Base-by-base conservation (phyloP, 2,113 vertebrate genomes). In the Erinaceus europaeus region DNA sequence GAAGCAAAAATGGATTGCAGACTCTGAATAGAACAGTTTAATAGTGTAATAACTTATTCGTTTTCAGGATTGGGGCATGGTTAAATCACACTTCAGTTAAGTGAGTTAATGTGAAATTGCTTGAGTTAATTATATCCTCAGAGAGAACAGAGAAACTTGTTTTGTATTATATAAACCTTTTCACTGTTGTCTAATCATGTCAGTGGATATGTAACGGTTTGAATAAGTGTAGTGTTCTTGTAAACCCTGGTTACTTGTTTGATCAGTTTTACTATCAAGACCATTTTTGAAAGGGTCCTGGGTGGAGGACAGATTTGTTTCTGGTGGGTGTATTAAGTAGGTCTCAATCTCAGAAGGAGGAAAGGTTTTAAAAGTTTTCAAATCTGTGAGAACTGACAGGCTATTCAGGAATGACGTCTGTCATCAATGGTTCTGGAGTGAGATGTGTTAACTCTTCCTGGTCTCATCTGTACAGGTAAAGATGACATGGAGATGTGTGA, bases 401-500 rank as follows among this genome's bases (percentile, higher is more conserved):
- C 25, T 10, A 34, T 40, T 81, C n/a, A 59, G 23, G 46, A 79
- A 23, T 69, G 46, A 72, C 23, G 48, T 27, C 68, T 65, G 53
- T 27, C 14, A 9, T 46, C 68, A 67, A 32, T n/a, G 3, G 12
- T n/a, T 75, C 36, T 50, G 29, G n/a, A 48, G 27, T 76, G 65
- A 69, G 40, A 9, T 2, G 7, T 7, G 44, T 27, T 93, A 29
- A 92, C 71, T 74, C 46, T 90, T 20, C 32, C 23, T 9, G 34
- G 25, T 71, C 76, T 90, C 23, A 2, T 27, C 1, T 29, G 53
- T 95, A 38, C 95, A 99, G 99, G 99, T 25, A 99, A 99, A 91
- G 99, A 99, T 81, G 99, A 99, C 90, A 98, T 99, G 98, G 99
- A 99, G 97, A 99, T 99, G 99, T 99, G 99, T 6, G 99, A 99